phyloP scores from a whole-genome alignment of 2,797 vertebrate species.

The Scleropages formosus region DNA sequence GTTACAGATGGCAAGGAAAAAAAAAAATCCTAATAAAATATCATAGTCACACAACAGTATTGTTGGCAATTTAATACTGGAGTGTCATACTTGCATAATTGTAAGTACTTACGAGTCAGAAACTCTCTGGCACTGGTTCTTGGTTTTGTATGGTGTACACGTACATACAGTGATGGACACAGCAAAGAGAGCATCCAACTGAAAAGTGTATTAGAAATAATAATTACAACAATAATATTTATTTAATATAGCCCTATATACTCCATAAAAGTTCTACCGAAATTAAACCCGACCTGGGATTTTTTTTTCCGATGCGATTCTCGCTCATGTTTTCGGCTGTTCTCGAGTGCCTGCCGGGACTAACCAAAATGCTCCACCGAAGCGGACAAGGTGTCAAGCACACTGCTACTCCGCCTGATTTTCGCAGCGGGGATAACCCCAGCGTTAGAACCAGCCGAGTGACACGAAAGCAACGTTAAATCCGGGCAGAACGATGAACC shows the following conservation, averaged over 20 bases:
- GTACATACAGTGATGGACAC: constrained; percentile 59
- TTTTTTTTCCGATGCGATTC: too few relatives aligned
- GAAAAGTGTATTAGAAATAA: constrained; percentile 39
- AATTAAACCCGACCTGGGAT: constrained; percentile 28
- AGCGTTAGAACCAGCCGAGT: not conserved
- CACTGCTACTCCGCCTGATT: not conserved
- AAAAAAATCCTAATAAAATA: constrained; percentile 38
- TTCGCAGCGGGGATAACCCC: not conserved
- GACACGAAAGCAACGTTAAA: not conserved
- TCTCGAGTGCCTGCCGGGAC: not conserved
- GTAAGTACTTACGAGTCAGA: constrained; percentile 39
- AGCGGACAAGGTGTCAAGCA: too few relatives aligned
- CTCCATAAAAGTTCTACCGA: constrained; percentile 43
- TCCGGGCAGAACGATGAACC: not conserved
- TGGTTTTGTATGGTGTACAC: constrained; percentile 51
- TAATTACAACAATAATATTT: constrained; percentile 41
- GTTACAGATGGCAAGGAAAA: constrained; percentile 31
- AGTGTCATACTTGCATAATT: constrained; percentile 77
- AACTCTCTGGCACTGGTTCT: constrained; percentile 37
- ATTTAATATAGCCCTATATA: constrained; percentile 49
- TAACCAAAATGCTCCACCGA: too few relatives aligned
- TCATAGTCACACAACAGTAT: constrained; percentile 46
- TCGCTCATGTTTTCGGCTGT: constrained; percentile 18
- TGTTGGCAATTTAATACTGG: constrained; percentile 52
- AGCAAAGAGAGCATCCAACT: constrained; percentile 45